A percentile compares a stretch with the other conserved stretches of the same genome.
These are phyloP conservation scores for Dinoponera quadriceps DNA, from an alignment of 1,140 invertebrate genomes.

Conservation along the genomic window DNA sequence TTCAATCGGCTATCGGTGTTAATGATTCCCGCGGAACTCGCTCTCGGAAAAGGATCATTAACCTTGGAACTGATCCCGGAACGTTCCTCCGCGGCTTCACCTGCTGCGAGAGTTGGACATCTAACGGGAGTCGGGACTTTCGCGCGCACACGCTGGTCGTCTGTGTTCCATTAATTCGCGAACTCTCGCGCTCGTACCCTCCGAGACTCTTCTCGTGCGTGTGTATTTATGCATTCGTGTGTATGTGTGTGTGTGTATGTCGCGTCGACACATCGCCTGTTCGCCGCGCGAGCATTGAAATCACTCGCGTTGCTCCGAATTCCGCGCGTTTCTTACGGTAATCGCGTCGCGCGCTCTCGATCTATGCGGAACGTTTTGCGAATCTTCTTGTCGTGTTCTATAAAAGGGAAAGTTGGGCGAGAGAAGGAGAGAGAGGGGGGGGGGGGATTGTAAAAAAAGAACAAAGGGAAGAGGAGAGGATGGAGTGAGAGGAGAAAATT, in stretches of 20 bases:
- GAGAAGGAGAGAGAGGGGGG: constrained; percentile 6
- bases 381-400: background rate
- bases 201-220: too few species aligned
- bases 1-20: constrained; percentile 59
- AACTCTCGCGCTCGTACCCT: background rate
- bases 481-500: too few species aligned
- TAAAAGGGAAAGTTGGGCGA: too few species aligned
- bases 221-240: background rate
- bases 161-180: constrained; percentile 22
- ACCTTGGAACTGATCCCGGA: constrained; percentile 66
- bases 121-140: constrained; percentile 58
- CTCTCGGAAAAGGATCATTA: constrained; percentile 66
- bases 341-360: background rate
- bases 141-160: background rate
- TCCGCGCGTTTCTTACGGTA: background rate
- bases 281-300: constrained; percentile 26
- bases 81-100: constrained; percentile 58
- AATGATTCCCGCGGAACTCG: constrained; percentile 60
- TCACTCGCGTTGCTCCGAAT: constrained; percentile 25
- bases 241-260: background rate
- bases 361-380: background rate
- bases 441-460: too few species aligned
- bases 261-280: constrained; percentile 11
- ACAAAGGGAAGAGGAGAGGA: too few species aligned
- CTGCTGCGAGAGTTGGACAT: constrained; percentile 53